A percentile compares a stretch with the other conserved stretches of the same genome.
Evolutionary conservation across 2,888 invertebrate species (phyloP).

Genomic region (Dryadula phaetusa): DNA sequence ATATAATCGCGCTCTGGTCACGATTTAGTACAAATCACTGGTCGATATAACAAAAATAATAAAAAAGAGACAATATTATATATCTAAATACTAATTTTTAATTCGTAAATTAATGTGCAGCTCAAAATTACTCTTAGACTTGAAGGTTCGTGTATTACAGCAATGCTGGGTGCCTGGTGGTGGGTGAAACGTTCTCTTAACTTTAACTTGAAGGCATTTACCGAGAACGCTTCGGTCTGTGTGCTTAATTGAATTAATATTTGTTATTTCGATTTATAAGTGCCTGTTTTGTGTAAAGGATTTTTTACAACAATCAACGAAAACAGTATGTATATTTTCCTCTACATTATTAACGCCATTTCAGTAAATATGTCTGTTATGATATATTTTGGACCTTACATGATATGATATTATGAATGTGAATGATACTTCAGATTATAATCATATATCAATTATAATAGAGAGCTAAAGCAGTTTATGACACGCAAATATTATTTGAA

Average conservation of each 20-base stretch:
- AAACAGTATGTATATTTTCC: neutral
- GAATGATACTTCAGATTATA: constrained; percentile 13
- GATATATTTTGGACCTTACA: neutral
- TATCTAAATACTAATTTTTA: neutral
- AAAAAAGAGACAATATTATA: neutral
- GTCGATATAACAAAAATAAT: neutral
- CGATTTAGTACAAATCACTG: neutral
- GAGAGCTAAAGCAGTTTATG: neutral
- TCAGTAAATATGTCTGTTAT: neutral
- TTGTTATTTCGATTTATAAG: neutral
- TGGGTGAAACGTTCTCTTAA: constrained; percentile 38
- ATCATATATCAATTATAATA: neutral
- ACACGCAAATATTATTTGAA: constrained; percentile 14
- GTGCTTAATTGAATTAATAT: constrained; percentile 28
- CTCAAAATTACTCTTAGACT: constrained; percentile 35
- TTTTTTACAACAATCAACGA: neutral
- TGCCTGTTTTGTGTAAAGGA: constrained; percentile 25
- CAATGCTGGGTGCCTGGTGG: constrained; percentile 35
- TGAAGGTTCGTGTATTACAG: constrained; percentile 33
- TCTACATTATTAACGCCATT: neutral
- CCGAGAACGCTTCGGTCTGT: constrained; percentile 30
- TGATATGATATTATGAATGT: neutral
- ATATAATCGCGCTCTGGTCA: neutral
- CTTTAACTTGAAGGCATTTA: constrained; percentile 34
- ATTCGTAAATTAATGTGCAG: constrained; percentile 2